Evolutionary conservation across 2,797 vertebrate species (phyloP).

Genomic region (Hipposideros larvatus): DNA sequence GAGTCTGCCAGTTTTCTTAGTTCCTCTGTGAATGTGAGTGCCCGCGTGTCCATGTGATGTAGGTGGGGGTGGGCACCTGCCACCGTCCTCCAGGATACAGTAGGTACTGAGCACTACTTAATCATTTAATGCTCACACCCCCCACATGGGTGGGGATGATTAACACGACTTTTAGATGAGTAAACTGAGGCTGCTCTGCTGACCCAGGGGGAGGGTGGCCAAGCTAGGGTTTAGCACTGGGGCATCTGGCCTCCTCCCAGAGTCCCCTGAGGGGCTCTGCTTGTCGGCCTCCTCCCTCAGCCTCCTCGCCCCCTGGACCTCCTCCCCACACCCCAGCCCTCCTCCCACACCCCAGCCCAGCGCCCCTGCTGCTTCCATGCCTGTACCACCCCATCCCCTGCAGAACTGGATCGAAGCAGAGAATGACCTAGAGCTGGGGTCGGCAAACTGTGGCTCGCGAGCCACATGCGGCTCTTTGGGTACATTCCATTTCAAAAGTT

Average conservation of each 20-base stretch:
- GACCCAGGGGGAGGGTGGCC: accelerated
- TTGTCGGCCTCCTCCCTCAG: neutral
- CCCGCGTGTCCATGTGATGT: accelerated
- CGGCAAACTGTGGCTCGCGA: no score
- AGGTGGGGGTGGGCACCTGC: no score
- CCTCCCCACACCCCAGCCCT: no score
- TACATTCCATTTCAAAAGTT: no score
- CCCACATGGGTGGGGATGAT: accelerated
- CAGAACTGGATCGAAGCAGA: neutral
- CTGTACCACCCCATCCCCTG: neutral
- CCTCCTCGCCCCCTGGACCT: neutral
- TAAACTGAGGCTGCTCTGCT: neutral
- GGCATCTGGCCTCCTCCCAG: neutral
- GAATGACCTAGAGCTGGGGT: neutral
- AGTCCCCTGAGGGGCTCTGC: neutral
- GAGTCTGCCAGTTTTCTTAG: neutral
- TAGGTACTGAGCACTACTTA: neutral
- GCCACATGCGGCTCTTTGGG: no score
- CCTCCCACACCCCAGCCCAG: neutral
- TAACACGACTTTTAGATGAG: neutral
- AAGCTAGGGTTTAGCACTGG: neutral
- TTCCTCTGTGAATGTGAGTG: neutral
- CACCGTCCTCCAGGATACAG: accelerated
- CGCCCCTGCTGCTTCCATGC: neutral
- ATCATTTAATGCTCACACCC: neutral